Base-by-base conservation (phyloP, 1,140 invertebrate species). In the Lanistes nyassanus region DNA sequence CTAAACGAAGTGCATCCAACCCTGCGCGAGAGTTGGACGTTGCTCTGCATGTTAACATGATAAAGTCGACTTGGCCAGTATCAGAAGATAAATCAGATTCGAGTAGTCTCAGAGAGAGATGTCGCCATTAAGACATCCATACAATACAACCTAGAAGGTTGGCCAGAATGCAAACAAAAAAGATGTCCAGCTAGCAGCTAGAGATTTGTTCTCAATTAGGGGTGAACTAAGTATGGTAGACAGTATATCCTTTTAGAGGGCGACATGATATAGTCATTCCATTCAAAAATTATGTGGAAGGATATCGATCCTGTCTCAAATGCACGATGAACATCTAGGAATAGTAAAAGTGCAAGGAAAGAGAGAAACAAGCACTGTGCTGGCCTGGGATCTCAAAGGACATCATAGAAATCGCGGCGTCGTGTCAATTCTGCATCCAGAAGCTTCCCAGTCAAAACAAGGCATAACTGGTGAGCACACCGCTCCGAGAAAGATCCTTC, bases 11-110 rank as follows among this genome's bases (percentile, higher is more conserved):
- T n/a, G n/a, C n/a, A n/a, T n/a, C n/a, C n/a, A n/a, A n/a, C n/a
- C n/a, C n/a, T n/a, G n/a, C n/a, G 3, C 16, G 19, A 3, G 34
- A 72, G 2, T 21, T 21, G 3, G 55, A 26, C 34, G 71, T 53
- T 23, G 37, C 58, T 19, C 11, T 16, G 31, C 71, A 37, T 37
- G 56, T 73, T 0, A 80, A 88, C 4, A 88, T 91, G 79, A 51
- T 71, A 29, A 11, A 13, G 13, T 11, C 60, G 31, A 19, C 60
- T 13, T 64, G 23, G 31, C 60, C 60, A 26, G 51, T 51, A 71
- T 71, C 13, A 16, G 47, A 26, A 16, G 9, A 42, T 71, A 3
- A 36, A 13, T 64, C 36, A 26, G 7, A 21, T 5, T 42, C 26
- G 37, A 67, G 29, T 21, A 65, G 23, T 36, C 19, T 36, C 64